Percentiles rank a stretch among this genome's conserved stretches.
phyloP scores from a whole-genome alignment of 92 coral and sea anemone species.

The Zoanthus sociatus region DNA sequence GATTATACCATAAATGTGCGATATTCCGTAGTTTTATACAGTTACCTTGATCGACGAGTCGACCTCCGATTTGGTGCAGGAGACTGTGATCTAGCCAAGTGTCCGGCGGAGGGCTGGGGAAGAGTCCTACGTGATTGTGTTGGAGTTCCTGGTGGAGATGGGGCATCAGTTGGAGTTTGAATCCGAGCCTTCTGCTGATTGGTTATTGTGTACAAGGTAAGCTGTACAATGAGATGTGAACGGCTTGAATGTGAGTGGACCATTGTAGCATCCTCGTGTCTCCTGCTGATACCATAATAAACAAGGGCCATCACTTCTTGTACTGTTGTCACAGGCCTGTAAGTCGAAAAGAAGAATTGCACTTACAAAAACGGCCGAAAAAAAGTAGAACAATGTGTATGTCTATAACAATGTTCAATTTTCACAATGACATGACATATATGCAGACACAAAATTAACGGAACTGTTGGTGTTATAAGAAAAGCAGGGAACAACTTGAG shows the following conservation, averaged over 20 bases:
- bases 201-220: conserved; percentile 86
- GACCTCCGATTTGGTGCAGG: conserved; percentile 82
- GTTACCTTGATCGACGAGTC: conserved; percentile 74
- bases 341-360: neutral
- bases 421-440: too few relatives aligned
- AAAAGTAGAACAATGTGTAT: neutral
- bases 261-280: conserved; percentile 99
- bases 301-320: conserved; percentile 94
- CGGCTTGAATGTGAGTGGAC: conserved; percentile 99
- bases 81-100: conserved; percentile 83
- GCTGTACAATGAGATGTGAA: conserved; percentile 97
- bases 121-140: conserved; percentile 81
- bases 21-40: too few relatives aligned
- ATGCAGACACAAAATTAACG: too few relatives aligned
- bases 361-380: neutral
- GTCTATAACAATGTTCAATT: too few relatives aligned
- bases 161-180: conserved; percentile 80
- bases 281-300: conserved; percentile 93
- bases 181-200: conserved; percentile 72
- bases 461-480: too few relatives aligned
- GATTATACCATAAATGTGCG: too few relatives aligned
- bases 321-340: conserved; percentile 84
- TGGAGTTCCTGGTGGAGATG: conserved; percentile 98
- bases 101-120: conserved; percentile 83
- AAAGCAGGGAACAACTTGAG: too few relatives aligned